phyloP scores from a whole-genome alignment of 2,797 vertebrate species.

The Fundulus diaphanus region DNA sequence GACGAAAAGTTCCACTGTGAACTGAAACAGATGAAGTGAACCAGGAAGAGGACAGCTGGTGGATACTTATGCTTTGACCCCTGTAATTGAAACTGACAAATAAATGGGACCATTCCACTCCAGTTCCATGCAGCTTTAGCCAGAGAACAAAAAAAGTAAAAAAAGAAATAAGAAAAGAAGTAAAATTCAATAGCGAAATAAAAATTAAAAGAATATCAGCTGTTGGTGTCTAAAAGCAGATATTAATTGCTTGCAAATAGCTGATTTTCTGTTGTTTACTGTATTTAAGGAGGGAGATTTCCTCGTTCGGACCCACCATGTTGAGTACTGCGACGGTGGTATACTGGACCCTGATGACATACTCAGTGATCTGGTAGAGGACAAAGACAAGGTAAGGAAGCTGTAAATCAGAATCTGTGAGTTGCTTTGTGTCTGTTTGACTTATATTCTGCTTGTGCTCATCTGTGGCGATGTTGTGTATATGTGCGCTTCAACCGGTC shows the following conservation, averaged over 20 bases:
- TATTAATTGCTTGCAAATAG: not conserved
- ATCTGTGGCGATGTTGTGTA: too few relatives aligned
- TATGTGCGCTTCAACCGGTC: too few relatives aligned
- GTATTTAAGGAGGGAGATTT: conserved; percentile 87
- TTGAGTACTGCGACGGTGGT: conserved; percentile 95
- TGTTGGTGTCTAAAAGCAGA: not conserved
- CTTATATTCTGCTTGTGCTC: too few relatives aligned
- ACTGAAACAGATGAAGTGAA: not conserved
- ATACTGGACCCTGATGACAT: conserved; percentile 96
- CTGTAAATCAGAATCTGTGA: fast-evolving
- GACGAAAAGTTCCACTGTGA: not conserved
- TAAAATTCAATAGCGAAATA: not conserved
- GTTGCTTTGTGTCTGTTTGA: conserved; percentile 4
- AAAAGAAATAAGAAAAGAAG: too few relatives aligned
- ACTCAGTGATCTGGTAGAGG: conserved; percentile 95
- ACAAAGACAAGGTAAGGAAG: conserved; percentile 93
- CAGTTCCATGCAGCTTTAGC: not conserved
- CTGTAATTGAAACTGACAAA: not conserved
- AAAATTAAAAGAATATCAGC: not conserved
- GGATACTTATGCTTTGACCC: not conserved
- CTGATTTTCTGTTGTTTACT: conserved; percentile 17
- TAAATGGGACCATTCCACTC: not conserved
- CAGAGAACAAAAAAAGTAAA: not conserved
- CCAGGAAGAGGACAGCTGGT: not conserved
- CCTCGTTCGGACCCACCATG: conserved; percentile 93